Percentiles rank a stretch among this genome's conserved stretches.
These are phyloP conservation scores for Marasmarcha lunaedactyla DNA, from an alignment of 2,888 invertebrate species.

Conservation along the genomic window DNA sequence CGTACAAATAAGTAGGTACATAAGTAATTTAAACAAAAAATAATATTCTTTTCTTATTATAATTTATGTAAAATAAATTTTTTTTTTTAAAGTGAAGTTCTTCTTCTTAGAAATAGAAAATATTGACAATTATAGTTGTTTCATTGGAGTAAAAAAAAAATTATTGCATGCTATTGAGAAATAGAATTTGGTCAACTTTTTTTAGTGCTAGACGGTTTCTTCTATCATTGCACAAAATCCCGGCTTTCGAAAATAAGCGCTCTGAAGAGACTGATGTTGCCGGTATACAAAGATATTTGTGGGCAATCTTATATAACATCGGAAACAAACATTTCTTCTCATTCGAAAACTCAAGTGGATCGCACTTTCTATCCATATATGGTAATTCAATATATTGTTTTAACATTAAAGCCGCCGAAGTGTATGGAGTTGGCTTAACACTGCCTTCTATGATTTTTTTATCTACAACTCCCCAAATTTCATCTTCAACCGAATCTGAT, in stretches of 20 bases:
- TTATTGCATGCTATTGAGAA: no score
- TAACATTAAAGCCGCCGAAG: slow-evolving; percentile 13
- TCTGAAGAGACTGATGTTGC: slow-evolving; percentile 16
- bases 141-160: slow-evolving; percentile 6
- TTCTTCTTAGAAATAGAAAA: no score
- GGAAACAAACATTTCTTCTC: slow-evolving; percentile 9
- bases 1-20: no score
- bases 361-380: slow-evolving; percentile 12
- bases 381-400: slow-evolving; percentile 18
- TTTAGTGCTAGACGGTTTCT: slow-evolving; percentile 12
- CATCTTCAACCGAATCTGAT: slow-evolving; percentile 2
- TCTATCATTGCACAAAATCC: slow-evolving; percentile 14
- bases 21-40: no score
- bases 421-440: slow-evolving; percentile 9
- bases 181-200: slow-evolving; percentile 12
- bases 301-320: no score
- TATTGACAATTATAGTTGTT: slow-evolving; percentile 5
- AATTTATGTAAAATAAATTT: slow-evolving; percentile 7
- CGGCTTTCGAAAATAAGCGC: slow-evolving; percentile 16
- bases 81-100: slow-evolving; percentile 5
- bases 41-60: no score
- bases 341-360: slow-evolving; percentile 12
- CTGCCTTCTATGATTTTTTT: slow-evolving; percentile 11
- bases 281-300: no score
- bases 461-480: slow-evolving; percentile 13